Evolutionary conservation across 2,113 vertebrate species (phyloP), one percentile per base, ranked within the genome.

Genomic region (Psilopogon haemacephalus): DNA sequence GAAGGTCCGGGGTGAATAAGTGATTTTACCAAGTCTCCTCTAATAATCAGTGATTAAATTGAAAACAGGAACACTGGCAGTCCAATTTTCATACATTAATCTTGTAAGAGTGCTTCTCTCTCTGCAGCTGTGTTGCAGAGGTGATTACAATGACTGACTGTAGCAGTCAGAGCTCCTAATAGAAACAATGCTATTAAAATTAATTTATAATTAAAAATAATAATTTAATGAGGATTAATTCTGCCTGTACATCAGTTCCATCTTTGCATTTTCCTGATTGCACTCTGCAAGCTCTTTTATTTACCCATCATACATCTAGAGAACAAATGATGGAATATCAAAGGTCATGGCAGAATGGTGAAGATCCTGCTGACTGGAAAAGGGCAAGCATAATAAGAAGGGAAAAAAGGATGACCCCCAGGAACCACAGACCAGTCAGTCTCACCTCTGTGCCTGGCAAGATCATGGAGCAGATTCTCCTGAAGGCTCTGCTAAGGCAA

Each of bases 211-310:
- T 55, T 60, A 86, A 90, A 13, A 60, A 77, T 62, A 64, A 40
- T 67, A 62, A 77, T 82, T 84, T 58, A 46, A 84, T 48, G 48
- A 90, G 75, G 75, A 95, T 80, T 71, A 91, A 93, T 73, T 90
- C 80, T 76, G 19, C 35, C 26, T 64, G 63, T 17, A 55, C 37
- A 75, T 64, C 42, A 69, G 35, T 72, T 86, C 40, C 32, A 55
- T 63, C 40, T 90, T 50, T 23, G 21, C 19, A 30, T 87, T 88
- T 76, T 67, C 44, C 64, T 80, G 56, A 83, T 86, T n/a, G 44
- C 30, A 55, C 4, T 28, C 30, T 37, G 20, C 24, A 37, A 86
- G n/a, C 9, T 88, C 30, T 55, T 85, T 74, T 82, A 60, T 86
- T 92, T 90, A 82, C 37, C 0, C 0, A 62, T 42, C 13, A 24